Conservation (phyloP, 2,113 vertebrate genomes). For the Falco punctatus region DNA sequence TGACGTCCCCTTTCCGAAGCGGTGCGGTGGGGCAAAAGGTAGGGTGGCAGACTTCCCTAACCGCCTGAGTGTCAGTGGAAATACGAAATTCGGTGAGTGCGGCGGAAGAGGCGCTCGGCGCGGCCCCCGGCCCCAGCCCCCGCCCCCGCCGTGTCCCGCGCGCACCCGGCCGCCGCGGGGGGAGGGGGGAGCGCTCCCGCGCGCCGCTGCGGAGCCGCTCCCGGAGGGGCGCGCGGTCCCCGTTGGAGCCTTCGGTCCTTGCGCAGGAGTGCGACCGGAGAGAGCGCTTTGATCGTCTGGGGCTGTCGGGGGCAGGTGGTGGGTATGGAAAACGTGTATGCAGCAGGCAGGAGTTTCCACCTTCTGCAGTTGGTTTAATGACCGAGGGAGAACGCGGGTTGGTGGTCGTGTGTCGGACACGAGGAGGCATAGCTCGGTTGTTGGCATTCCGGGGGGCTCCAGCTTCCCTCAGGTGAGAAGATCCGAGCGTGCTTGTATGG, state of each 20-base stretch:
- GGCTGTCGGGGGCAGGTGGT: background rate
- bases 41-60: background rate
- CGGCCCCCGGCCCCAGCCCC: fast-evolving
- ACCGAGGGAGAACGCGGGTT: background rate
- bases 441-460: background rate
- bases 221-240: background rate
- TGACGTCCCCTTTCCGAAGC: background rate
- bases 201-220: fast-evolving
- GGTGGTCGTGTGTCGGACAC: background rate
- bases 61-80: background rate
- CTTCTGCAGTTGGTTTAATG: background rate
- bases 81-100: background rate
- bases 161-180: fast-evolving
- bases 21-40: background rate
- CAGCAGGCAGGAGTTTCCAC: background rate
- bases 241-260: background rate
- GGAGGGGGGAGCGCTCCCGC: background rate
- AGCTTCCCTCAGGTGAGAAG: fast-evolving
- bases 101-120: fast-evolving
- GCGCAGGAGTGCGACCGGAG: fast-evolving
- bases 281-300: fast-evolving
- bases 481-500: background rate
- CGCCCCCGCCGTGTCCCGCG: background rate
- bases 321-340: background rate
- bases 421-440: background rate